phyloP scores from a whole-genome alignment of 2,888 invertebrate species.

The Chymomyza amoena region DNA sequence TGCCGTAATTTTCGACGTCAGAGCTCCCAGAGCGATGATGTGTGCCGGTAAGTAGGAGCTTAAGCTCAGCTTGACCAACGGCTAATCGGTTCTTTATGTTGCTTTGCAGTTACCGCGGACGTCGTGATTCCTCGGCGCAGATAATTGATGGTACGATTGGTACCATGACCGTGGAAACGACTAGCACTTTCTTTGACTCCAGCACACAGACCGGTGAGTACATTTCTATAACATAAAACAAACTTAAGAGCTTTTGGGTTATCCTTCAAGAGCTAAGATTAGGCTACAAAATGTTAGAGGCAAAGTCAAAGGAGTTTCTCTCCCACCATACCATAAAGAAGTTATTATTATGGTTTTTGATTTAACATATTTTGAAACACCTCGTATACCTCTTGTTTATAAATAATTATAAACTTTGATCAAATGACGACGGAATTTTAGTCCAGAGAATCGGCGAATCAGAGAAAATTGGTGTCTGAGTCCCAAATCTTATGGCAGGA shows the following conservation, averaged over 20 bases:
- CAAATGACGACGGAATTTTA: no score
- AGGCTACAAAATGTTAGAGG: no score
- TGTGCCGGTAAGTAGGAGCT: conserved; percentile 80
- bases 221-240: not conserved
- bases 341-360: no score
- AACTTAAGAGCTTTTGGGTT: not conserved
- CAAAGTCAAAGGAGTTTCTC: no score
- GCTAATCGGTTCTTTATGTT: not conserved
- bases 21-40: conserved; percentile 93
- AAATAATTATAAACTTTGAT: no score
- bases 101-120: conserved; percentile 74
- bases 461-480: no score
- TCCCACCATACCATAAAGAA: no score
- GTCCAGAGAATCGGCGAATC: no score
- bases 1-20: conserved; percentile 94
- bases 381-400: no score
- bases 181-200: conserved; percentile 94
- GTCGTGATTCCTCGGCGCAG: conserved; percentile 90
- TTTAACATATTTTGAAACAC: no score
- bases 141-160: conserved; percentile 94
- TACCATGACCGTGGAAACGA: conserved; percentile 95
- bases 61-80: not conserved
- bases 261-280: no score
- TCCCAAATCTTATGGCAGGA: no score
- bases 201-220: conserved; percentile 95